phyloP scores from a whole-genome alignment of 2,797 vertebrate species.

The Acipenser oxyrinchus region DNA sequence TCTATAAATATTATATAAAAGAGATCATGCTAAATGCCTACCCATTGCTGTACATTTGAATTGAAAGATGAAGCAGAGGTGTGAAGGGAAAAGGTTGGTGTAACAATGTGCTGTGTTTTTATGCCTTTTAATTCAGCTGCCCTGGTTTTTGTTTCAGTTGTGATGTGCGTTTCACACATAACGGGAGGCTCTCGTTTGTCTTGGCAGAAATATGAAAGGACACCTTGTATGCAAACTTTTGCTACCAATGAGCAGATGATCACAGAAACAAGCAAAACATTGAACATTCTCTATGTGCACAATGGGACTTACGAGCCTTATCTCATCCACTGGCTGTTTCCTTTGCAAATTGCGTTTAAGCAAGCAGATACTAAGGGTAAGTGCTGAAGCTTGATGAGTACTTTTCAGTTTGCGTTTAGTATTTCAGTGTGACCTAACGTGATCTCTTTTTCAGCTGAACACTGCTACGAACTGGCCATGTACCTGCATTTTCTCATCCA shows the following conservation, averaged over 20 bases:
- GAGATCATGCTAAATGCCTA: too few species aligned
- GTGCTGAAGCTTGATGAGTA: neutral
- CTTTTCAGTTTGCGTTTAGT: neutral
- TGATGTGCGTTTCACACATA: too few species aligned
- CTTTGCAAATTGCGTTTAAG: constrained; percentile 30
- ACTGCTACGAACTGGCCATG: constrained; percentile 36
- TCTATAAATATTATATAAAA: too few species aligned
- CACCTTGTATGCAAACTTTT: constrained; percentile 29
- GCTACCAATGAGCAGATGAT: constrained; percentile 27
- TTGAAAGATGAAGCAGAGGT: too few species aligned
- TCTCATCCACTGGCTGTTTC: constrained; percentile 33
- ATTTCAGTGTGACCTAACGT: neutral
- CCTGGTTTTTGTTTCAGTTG: neutral
- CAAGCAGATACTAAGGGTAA: constrained; percentile 3
- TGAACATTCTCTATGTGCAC: constrained; percentile 33
- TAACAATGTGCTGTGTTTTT: too few species aligned
- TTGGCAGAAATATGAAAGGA: constrained; percentile 27
- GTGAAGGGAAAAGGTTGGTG: too few species aligned
- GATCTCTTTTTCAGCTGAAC: constrained; percentile 26
- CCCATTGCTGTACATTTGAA: too few species aligned
- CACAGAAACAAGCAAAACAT: constrained; percentile 26
- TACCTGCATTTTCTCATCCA: constrained; percentile 29
- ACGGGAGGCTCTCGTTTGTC: neutral
- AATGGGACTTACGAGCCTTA: constrained; percentile 29
- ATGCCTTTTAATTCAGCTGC: too few species aligned